Conservation (phyloP, 2,113 vertebrate species). For the Oncorhynchus mykiss region DNA sequence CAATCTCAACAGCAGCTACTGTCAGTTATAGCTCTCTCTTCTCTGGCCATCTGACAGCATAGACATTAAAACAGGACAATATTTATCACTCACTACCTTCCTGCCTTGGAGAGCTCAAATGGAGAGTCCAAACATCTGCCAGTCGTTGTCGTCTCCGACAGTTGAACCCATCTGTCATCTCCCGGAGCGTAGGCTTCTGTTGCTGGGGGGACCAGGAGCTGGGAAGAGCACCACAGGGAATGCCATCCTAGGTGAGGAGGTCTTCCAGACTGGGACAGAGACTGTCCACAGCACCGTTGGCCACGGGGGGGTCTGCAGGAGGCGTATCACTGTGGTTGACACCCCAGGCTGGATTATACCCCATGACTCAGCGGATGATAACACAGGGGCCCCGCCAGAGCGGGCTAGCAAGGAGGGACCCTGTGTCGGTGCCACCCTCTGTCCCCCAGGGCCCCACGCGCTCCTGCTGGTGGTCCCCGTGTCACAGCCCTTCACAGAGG, state of each 20-base stretch:
- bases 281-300: constrained; percentile 68
- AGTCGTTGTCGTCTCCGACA: constrained; percentile 23
- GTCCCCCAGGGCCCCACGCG: constrained; percentile 73
- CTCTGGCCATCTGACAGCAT: not conserved
- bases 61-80: not conserved
- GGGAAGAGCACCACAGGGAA: constrained; percentile 70
- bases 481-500: constrained; percentile 65
- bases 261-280: constrained; percentile 61
- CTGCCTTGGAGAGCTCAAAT: not conserved
- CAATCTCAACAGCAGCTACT: not conserved
- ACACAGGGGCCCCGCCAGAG: constrained; percentile 30
- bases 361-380: not conserved
- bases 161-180: constrained; percentile 61
- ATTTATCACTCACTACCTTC: not conserved
- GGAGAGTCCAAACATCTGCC: too few species aligned
- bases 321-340: constrained; percentile 68
- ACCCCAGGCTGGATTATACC: constrained; percentile 61
- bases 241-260: constrained; percentile 65
- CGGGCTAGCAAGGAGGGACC: constrained; percentile 61
- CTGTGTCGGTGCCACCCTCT: constrained; percentile 70
- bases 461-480: constrained; percentile 72
- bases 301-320: constrained; percentile 65
- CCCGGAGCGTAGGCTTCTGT: constrained; percentile 64
- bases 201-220: constrained; percentile 61
- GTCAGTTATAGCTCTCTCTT: not conserved